phyloP scores from a whole-genome alignment of 2,888 invertebrate genomes.

The Slavum lentiscoides region DNA sequence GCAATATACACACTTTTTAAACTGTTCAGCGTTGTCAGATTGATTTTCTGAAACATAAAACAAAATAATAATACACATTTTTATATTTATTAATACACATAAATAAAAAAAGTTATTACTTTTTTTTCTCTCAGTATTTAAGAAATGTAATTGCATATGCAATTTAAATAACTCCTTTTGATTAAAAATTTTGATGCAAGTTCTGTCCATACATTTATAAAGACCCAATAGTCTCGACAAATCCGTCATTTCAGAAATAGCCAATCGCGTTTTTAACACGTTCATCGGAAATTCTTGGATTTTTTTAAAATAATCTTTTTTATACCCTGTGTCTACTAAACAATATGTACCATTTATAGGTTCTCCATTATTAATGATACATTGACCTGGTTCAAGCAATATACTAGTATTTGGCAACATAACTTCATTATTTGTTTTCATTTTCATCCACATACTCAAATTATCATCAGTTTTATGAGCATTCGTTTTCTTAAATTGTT shows the following conservation, averaged over 20 bases:
- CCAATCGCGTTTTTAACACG: conserved; percentile 20
- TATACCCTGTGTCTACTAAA: conserved; percentile 17
- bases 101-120: conserved; percentile 37
- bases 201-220: conserved; percentile 42
- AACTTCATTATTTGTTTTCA: neutral
- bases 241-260: conserved; percentile 4
- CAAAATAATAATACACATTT: neutral
- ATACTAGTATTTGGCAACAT: neutral
- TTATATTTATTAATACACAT: neutral
- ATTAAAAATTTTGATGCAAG: conserved; percentile 22
- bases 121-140: conserved; percentile 29
- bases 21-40: conserved; percentile 16
- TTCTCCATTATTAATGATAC: conserved; percentile 14
- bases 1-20: conserved; percentile 39
- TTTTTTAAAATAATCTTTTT: conserved; percentile 18
- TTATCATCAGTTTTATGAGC: no score
- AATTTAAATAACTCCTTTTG: conserved; percentile 14
- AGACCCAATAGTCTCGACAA: conserved; percentile 28
- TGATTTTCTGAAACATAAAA: conserved; percentile 24
- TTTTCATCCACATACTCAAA: neutral
- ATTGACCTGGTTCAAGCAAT: conserved; percentile 8
- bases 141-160: conserved; percentile 45
- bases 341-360: neutral
- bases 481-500: no score
- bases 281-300: neutral